phyloP scores from a whole-genome alignment of 2,113 vertebrate species.

The Lepidothrix coronata region DNA sequence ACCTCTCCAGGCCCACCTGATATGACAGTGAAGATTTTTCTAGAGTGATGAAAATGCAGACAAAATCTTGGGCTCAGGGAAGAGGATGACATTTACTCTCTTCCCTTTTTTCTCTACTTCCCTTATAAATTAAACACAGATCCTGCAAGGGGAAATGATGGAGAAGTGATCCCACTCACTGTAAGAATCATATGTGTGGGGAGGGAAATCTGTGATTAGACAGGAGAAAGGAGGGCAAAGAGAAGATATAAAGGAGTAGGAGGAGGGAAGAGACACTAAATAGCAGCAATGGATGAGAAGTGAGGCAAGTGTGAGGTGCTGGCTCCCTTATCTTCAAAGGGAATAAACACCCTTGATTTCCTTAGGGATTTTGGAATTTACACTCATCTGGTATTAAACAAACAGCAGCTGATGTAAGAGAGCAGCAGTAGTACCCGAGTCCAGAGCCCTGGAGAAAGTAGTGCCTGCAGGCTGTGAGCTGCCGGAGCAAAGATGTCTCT shows the following conservation, averaged over 20 bases:
- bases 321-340: not conserved
- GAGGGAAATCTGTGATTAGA: slow-evolving; percentile 12
- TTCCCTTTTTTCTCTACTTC: not conserved
- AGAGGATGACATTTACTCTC: not conserved
- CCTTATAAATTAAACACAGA: not conserved
- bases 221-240: slow-evolving; percentile 24
- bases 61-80: not conserved
- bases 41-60: not conserved
- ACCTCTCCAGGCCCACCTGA: not conserved
- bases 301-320: not conserved
- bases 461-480: not conserved
- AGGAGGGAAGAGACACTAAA: not conserved
- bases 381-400: not conserved
- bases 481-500: not conserved
- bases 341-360: not conserved
- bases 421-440: not conserved
- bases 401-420: not conserved
- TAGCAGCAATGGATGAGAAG: not conserved
- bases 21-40: not conserved
- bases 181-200: not conserved
- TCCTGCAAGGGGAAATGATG: not conserved
- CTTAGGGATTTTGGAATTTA: not conserved
- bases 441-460: not conserved
- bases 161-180: slow-evolving; percentile 50
- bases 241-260: slow-evolving; percentile 18